Base-by-base conservation (phyloP, 2,888 invertebrate species). In the Parapristionchus giblindavisi region DNA sequence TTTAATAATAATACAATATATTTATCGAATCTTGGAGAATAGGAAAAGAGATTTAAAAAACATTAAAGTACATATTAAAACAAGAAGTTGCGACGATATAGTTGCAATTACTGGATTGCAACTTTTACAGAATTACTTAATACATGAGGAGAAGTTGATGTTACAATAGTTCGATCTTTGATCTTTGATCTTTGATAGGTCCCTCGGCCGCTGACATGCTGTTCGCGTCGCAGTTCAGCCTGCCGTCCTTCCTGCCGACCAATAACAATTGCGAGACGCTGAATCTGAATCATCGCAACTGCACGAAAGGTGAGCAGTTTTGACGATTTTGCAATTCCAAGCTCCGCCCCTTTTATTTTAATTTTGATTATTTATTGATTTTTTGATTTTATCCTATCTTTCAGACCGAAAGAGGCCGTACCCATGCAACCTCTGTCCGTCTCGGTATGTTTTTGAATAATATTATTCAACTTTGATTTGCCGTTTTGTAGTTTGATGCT, bases 401-500 rank as follows among this genome's bases (percentile, higher is more conserved):
- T 80, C 80, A 24, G 87, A 87, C 54, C 78, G 87, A 36, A 87
- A 87, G 65, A 79, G 87, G 38, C 87, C 87, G 66, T 87, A 87
- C 66, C 86, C 87, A 1, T 87, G 87, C 77, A 83, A 82, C 54
- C 70, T 84, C 54, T 87, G 87, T 75, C 79, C 84, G 5, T 82
- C 83, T 14, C 78, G 81, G 34, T 86, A 82, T 65, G 83, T 80
- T 1, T 79, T 78, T 11, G 81, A 80, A 5, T 8, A 21, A 29
- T 14, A 34, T 32, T 11, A 27, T 34, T 48, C 21, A 11, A 11
- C 48, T 48, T 48, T 48, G 48, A 11, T 48, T 48, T 14, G 14
- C 14, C 48, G 21, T 21, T 48, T 48, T 48, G 11, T 11, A 48
- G 11, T 14, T 11, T 48, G 21, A 14, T 21, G 48, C 11, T 48